Conservation (phyloP, 2,113 vertebrate genomes). For the Aplodontia rufa region DNA sequence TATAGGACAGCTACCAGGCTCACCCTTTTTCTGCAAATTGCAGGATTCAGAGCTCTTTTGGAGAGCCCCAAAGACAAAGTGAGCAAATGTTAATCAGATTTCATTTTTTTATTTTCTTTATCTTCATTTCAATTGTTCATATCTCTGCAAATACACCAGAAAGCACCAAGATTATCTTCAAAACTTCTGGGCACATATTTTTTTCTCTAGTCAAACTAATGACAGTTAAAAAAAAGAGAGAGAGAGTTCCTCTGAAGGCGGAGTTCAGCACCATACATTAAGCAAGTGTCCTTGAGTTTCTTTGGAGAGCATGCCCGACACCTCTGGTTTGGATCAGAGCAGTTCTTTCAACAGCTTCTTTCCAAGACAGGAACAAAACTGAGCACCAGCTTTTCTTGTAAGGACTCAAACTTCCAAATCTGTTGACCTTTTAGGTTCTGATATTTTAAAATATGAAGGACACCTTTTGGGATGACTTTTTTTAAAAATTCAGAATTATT, state of each 20-base stretch:
- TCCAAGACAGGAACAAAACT: constrained; percentile 11
- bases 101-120: constrained; percentile 55
- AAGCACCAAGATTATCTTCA: constrained; percentile 65
- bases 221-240: background rate
- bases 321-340: background rate
- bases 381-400: background rate
- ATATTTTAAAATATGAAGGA: constrained; percentile 19
- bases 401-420: background rate
- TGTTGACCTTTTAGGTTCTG: background rate
- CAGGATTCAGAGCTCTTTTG: constrained; percentile 2
- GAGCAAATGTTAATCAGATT: background rate
- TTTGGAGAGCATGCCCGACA: background rate
- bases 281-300: background rate
- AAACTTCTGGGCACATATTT: constrained; percentile 32
- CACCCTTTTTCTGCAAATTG: background rate
- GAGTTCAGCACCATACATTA: constrained; percentile 53
- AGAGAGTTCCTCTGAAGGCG: background rate
- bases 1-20: background rate
- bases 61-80: constrained; percentile 23
- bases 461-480: background rate
- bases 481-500: constrained; percentile 30
- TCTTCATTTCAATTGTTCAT: constrained; percentile 39
- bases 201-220: constrained; percentile 7
- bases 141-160: constrained; percentile 60
- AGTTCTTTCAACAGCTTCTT: constrained; percentile 35